Evolutionary conservation across 1,140 invertebrate species (phyloP), one percentile per base, ranked within the genome.

Genomic region (Pteromalus puparum): DNA sequence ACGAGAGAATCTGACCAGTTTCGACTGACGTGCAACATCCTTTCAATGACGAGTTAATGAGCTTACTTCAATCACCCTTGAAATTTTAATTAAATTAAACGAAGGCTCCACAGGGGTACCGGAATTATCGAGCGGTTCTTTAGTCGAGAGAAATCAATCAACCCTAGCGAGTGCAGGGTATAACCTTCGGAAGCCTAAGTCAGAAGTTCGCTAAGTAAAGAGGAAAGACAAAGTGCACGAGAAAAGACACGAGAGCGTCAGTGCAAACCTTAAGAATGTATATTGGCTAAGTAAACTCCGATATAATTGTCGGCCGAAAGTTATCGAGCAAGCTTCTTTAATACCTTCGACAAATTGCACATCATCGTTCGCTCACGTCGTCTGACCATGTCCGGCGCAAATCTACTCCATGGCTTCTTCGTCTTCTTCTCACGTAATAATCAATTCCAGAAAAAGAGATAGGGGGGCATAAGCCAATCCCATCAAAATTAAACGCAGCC

Each of bases 11-110:
- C 46, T 15, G 13, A 48, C 2, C 5, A 48, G 10, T 48, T 48
- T 15, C 13, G 12, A 46, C 12, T 3, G 15, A 48, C 1, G 12
- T 1, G 15, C 65, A 7, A 24, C 65, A 26, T 24, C n/a, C 21
- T 42, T 74, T 42, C 21, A 74, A 42, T 46, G 5, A 26, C 13
- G 12, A 61, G 48, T 53, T 77, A 28, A 53, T 77, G 21, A 77
- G 75, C 7, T 53, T 26, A 48, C 46, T 76, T 48, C 38, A 15
- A 48, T 48, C 42, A 61, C 24, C 46, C 13, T 77, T 77, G 75
- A 77, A 77, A 77, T 77, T 77, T 77, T 77, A 77, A 77, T 77
- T 77, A 53, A 77, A 77, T 77, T 61, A 77, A 77, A 61, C 75
- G n/a, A 76, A 76, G 34, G 15, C n/a, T 48, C 7, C 18, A 68